Base-by-base conservation (phyloP, 2,888 invertebrate species). In the Drosophila planitibia region DNA sequence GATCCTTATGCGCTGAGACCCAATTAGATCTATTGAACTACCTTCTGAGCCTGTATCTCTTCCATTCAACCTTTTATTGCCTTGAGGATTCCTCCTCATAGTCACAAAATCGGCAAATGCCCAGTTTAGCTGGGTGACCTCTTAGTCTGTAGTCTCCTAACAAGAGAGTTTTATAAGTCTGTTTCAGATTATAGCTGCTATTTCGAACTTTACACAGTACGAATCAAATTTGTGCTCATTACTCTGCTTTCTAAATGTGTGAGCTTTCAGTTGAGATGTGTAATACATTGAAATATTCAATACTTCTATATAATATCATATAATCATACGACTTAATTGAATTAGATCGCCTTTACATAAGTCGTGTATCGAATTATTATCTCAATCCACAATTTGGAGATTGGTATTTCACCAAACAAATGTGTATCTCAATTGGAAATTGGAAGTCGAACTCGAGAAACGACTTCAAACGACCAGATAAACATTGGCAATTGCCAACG, bases 391-490 rank as follows among this genome's bases (percentile, higher is more conserved):
- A 25, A 68, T 63, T 64, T 60, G 60, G 51, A 74, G 60, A 70
- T 53, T 79, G 74, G 69, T 49, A 77, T 77, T 65, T 74, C 33
- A 16, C 64, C 33, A 62, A 52, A 53, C 58, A 76, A 80, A 73
- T 82, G 75, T 68, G 70, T 78, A 70, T 58, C 60, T 76, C 76
- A 82, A 79, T 74, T 80, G 82, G 72, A 67, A 82, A 82, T 82
- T 82, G 78, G 78, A 82, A 78, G 75, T 71, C 82, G 57, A 68
- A 64, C 75, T 82, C 72, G 85, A 85, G 82, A 85, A 82, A 68
- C 74, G 78, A 68, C 79, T 74, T 57, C 70, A 88, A 85, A 88
- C 85, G 80, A 68, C 70, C 82, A 86, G 79, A 80, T 84, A 80
- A 89, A 86, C 77, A 85, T 76, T 74, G 76, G 64, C 88, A 76